Evolutionary conservation across 2,888 invertebrate genomes (phyloP).

Genomic region (Bursaphelenchus okinawaensis): DNA sequence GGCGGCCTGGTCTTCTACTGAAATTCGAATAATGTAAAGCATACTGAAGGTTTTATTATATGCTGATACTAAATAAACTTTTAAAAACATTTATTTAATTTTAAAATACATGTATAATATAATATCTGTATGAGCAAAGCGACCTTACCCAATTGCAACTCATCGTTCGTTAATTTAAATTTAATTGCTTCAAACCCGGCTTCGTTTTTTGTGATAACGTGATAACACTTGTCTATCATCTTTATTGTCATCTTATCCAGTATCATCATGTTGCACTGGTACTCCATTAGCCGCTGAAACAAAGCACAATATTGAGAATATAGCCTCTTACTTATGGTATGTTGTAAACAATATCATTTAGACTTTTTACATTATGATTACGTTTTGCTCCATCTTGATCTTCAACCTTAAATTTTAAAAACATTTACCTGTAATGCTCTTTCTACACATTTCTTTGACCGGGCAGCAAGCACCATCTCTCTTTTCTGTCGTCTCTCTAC

Average conservation of each 20-base stretch:
- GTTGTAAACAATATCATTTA: no score
- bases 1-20: conserved; percentile 7
- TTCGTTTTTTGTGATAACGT: conserved; percentile 21
- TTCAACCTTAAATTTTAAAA: background rate
- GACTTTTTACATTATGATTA: no score
- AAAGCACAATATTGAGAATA: background rate
- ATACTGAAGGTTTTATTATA: conserved; percentile 8
- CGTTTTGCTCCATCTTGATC: no score
- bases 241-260: conserved; percentile 20
- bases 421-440: conserved; percentile 33
- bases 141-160: conserved; percentile 20
- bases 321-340: background rate
- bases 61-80: background rate
- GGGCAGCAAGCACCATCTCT: conserved; percentile 42
- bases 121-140: background rate
- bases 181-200: conserved; percentile 15
- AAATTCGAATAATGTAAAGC: background rate
- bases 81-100: no score
- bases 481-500: conserved; percentile 19
- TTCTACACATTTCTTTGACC: conserved; percentile 43
- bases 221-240: conserved; percentile 28
- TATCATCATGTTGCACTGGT: conserved; percentile 16
- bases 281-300: conserved; percentile 14
- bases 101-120: no score
- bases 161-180: conserved; percentile 18